Base-by-base conservation (phyloP, 2,888 invertebrate species). In the Chromoteleia sp. region DNA sequence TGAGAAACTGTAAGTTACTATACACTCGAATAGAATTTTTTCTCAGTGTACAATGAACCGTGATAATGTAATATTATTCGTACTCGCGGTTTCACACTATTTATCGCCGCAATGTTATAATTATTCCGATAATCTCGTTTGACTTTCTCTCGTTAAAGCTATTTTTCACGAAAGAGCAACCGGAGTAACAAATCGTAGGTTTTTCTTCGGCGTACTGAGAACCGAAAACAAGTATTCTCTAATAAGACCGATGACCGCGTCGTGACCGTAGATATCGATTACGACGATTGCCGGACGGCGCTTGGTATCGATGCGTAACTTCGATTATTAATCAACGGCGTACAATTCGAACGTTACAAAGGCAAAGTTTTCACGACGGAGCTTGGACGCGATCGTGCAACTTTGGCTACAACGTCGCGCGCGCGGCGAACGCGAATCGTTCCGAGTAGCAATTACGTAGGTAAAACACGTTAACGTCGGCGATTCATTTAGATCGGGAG, bases 231-330 rank as follows among this genome's bases (percentile, higher is more conserved):
- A 45, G n/a, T 25, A 25, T 52, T 67, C 14, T 8, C 41, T 36
- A 67, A 67, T 41, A 52, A 54, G 52, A 36, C 21, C 12, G 25
- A 17, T 25, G 65, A 39, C 36, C 33, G 65, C 52, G 39, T 52
- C 15, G 65, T 17, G 14, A 15, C 15, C 52, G 41, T 67, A 39
- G 21, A 41, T n/a, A n/a, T 41, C 43, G 54, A 43, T 54, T 68
- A 19, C 67, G 59, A 29, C 39, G 61, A 61, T 61, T 45, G 43
- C 15, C 17, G 29, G 17, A 45, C 43, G 29, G 15, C 10, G 30
- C 12, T 48, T 3, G 36, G n/a, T 50, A 43, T 68, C 56, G 68
- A 45, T 36, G 70, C 58, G 15, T 48, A 48, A 70, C 58, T 25
- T 8, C 19, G 48, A 1, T 10, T 48, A 30, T 48, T 70, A 58